A percentile compares a stretch with the other conserved stretches of the same genome.
Evolutionary conservation across 2,888 invertebrate genomes (phyloP).

Genomic region (Troides helena): DNA sequence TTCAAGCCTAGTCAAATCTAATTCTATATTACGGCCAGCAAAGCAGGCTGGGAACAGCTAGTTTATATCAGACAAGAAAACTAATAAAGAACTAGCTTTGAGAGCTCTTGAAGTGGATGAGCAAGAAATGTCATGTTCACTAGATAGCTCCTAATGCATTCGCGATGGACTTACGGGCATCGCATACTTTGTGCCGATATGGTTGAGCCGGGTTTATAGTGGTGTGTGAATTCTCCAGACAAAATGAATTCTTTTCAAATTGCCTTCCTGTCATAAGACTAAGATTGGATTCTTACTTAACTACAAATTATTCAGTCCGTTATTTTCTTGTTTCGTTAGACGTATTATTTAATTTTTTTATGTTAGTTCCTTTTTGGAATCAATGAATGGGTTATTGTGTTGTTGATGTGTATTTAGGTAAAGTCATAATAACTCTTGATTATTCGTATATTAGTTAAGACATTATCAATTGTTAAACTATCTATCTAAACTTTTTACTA

Average conservation of each 20-base stretch:
- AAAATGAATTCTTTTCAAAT: not conserved
- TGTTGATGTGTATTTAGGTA: too few species aligned
- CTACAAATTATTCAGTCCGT: not conserved
- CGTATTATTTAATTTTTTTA: not conserved
- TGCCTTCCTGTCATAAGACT: not conserved
- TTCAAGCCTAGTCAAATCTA: too few species aligned
- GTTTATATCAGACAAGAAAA: not conserved
- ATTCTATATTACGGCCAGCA: too few species aligned
- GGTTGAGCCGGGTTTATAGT: not conserved
- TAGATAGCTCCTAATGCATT: not conserved
- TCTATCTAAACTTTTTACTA: too few species aligned
- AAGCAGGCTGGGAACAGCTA: too few species aligned
- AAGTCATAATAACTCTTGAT: too few species aligned
- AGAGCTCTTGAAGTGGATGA: not conserved
- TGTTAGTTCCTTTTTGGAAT: not conserved
- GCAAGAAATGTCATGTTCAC: not conserved
- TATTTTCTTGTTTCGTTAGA: not conserved
- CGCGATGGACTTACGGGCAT: not conserved
- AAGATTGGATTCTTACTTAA: not conserved
- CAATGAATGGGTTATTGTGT: not conserved
- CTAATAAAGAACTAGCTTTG: not conserved
- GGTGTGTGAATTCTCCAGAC: slow-evolving; percentile 4
- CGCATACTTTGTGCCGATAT: slow-evolving; percentile 5
- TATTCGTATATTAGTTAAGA: too few species aligned
- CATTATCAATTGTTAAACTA: too few species aligned